Percentiles rank a stretch among this genome's conserved stretches.
These are phyloP conservation scores for Clytia hemisphaerica DNA, from an alignment of 30 jellyfish, hydroid and myxozoan genomes.

Conservation along the genomic window DNA sequence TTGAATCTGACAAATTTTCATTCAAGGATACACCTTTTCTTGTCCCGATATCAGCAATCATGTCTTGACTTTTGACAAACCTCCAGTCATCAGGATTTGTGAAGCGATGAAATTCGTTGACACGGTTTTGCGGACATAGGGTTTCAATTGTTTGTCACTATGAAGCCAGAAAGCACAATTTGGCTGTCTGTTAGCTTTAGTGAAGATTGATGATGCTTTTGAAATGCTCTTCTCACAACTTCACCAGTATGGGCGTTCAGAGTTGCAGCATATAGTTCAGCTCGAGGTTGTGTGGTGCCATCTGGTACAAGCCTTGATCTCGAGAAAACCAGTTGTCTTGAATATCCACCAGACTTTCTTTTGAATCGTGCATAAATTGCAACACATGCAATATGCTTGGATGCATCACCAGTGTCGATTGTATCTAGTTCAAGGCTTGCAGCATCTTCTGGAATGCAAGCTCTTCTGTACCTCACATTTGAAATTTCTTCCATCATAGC, in stretches of 20 bases:
- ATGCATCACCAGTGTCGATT: too few relatives aligned
- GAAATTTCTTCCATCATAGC: too few relatives aligned
- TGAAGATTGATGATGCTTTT: background rate
- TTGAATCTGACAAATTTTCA: background rate
- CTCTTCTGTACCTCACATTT: too few relatives aligned
- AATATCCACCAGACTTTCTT: background rate
- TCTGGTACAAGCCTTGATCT: constrained; percentile 7
- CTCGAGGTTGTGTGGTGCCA: too few relatives aligned
- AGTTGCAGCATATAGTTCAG: constrained; percentile 1
- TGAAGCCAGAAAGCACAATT: background rate
- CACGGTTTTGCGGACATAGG: constrained; percentile 13
- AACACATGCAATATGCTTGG: too few relatives aligned
- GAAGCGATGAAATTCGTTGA: background rate
- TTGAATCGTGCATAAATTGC: too few relatives aligned
- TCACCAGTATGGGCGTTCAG: constrained; percentile 1
- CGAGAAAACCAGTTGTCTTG: too few relatives aligned
- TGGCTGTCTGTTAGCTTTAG: constrained; percentile 6
- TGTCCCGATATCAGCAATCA: constrained; percentile 13
- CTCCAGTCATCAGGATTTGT: background rate
- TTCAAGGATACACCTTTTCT: constrained; percentile 6
- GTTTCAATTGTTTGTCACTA: background rate
- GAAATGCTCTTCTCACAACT: constrained; percentile 6
- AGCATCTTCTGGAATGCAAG: too few relatives aligned
- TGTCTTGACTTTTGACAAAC: background rate
- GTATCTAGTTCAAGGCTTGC: too few relatives aligned